phyloP scores from a whole-genome alignment of 2,888 invertebrate species.

The Scrobipalpa costella region DNA sequence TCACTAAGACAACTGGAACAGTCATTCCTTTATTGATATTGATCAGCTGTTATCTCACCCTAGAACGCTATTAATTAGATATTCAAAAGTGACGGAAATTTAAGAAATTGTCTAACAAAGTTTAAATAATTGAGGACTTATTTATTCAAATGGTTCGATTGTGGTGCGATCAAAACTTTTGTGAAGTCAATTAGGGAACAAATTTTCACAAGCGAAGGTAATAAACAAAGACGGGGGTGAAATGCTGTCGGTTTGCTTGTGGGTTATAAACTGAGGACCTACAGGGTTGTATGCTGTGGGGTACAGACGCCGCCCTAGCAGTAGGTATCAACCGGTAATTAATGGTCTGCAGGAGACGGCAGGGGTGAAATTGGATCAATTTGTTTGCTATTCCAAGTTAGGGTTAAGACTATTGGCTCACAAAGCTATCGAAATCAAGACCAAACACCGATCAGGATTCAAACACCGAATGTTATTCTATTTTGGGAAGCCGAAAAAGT shows the following conservation, averaged over 20 bases:
- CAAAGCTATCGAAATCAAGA: slow-evolving; percentile 45
- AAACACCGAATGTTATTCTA: neutral
- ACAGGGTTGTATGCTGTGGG: slow-evolving; percentile 43
- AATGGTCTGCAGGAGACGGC: slow-evolving; percentile 66
- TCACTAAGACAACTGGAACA: slow-evolving; percentile 17
- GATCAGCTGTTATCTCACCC: neutral
- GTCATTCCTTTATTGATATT: slow-evolving; percentile 10
- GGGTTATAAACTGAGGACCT: slow-evolving; percentile 67
- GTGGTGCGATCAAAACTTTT: slow-evolving; percentile 44
- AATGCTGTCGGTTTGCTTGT: slow-evolving; percentile 75
- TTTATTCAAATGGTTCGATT: slow-evolving; percentile 10
- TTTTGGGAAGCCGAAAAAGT: neutral
- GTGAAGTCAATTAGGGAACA: slow-evolving; percentile 60
- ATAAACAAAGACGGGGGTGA: slow-evolving; percentile 66
- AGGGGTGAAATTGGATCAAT: slow-evolving; percentile 76
- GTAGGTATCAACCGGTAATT: slow-evolving; percentile 70
- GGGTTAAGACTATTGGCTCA: slow-evolving; percentile 51
- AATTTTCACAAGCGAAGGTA: slow-evolving; percentile 47
- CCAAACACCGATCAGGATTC: slow-evolving; percentile 56
- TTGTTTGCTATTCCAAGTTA: slow-evolving; percentile 64
- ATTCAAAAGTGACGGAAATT: slow-evolving; percentile 7
- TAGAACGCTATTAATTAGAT: slow-evolving; percentile 9
- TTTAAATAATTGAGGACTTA: neutral
- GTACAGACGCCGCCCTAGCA: slow-evolving; percentile 49
- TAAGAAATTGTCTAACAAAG: neutral